Base-by-base conservation (phyloP, 2,797 vertebrate genomes). In the Pempheris klunzingeri region DNA sequence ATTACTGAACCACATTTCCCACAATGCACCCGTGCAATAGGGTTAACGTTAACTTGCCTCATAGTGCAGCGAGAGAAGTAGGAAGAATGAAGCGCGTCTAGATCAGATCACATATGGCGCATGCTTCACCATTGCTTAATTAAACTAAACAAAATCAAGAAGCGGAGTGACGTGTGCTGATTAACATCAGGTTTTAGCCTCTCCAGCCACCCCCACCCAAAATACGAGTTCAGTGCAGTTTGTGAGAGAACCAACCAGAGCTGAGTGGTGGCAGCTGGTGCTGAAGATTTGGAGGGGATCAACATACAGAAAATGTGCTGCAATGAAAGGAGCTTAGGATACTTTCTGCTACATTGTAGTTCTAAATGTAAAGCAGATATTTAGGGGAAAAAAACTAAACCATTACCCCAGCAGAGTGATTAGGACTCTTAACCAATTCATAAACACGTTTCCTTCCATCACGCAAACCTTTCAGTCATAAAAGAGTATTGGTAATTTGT, bases 181-280 rank as follows among this genome's bases (percentile, higher is more conserved):
- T 77, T 82, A 69, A 44, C n/a, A 72, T 49, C 43, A 30, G 20
- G 12, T 69, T 32, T 60, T 20, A 69, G 75, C 71, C 46, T 75
- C 67, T 62, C 38, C 9, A 34, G 47, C 64, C 24, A 38, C 47
- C 57, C 54, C 62, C 54, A 57, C 58, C 58, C 54, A 50, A 75
- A 74, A 59, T 54, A 43, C 50, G 59, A 71, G 64, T 85, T 81
- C 10, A 46, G 28, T 39, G 62, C 53, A 69, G 60, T 63, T 79
- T 64, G 14, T 59, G 50, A 58, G 50, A 60, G 67, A 28, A 82
- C 15, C 41, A 49, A 36, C 18, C 46, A 20, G 70, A 81, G 80
- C 47, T 68, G 66, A 89, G 78, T 82, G 77, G 52, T 50, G 66
- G 71, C 82, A 87, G 87, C 85, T 80, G 86, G 41, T 49, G 82